phyloP scores from a whole-genome alignment of 2,113 vertebrate species.

The Crotalus horridus region DNA sequence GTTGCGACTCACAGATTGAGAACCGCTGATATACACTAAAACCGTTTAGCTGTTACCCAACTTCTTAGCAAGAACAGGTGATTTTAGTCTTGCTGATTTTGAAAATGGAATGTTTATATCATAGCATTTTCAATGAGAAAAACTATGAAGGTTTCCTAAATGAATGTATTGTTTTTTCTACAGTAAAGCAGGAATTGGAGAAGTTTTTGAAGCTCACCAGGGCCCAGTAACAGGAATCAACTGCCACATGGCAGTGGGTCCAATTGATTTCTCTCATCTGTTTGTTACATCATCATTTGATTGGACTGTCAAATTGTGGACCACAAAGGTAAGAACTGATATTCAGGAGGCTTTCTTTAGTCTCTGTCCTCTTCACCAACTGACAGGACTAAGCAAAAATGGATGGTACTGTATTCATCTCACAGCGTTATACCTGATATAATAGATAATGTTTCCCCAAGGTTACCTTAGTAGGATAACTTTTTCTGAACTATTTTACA shows the following conservation, averaged over 20 bases:
- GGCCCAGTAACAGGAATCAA: slow-evolving; percentile 96
- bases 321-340: slow-evolving; percentile 87
- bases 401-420: neutral
- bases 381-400: neutral
- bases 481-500: neutral
- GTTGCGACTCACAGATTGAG: too few species aligned
- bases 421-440: slow-evolving; percentile 6
- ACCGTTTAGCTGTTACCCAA: neutral
- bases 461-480: neutral
- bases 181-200: slow-evolving; percentile 96
- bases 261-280: slow-evolving; percentile 94
- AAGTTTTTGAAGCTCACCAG: slow-evolving; percentile 97
- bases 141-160: slow-evolving; percentile 7
- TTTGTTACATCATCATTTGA: slow-evolving; percentile 97
- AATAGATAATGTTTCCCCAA: too few species aligned
- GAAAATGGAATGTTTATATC: neutral
- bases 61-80: neutral
- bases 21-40: neutral
- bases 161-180: slow-evolving; percentile 10
- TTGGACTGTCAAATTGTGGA: slow-evolving; percentile 98
- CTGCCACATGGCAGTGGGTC: slow-evolving; percentile 92
- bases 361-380: neutral
- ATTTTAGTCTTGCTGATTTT: neutral
- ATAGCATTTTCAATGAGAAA: slow-evolving; percentile 11
- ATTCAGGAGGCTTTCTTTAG: neutral